These are phyloP conservation scores for Heterocephalus glaber DNA, from an alignment of 2,113 vertebrate genomes.

Conservation along the genomic window DNA sequence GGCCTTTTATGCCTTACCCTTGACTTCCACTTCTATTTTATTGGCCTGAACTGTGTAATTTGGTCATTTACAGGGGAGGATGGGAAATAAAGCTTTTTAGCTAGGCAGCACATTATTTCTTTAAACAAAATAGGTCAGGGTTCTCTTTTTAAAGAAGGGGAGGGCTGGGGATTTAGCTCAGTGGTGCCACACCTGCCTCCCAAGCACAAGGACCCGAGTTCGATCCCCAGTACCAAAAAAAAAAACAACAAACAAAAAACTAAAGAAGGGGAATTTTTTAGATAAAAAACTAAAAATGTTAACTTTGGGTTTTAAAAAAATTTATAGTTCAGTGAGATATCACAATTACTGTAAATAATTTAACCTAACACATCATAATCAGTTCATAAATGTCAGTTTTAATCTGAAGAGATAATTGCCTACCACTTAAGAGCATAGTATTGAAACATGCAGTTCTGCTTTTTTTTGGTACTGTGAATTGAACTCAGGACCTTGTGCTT, in stretches of 20 bases:
- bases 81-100: slow-evolving; percentile 40
- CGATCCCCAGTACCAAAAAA: too few species aligned
- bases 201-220: too few species aligned
- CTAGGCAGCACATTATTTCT: neutral
- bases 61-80: neutral
- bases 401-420: slow-evolving; percentile 8
- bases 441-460: neutral
- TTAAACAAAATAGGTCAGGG: neutral
- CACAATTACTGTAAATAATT: slow-evolving; percentile 42
- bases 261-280: slow-evolving; percentile 21
- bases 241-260: too few species aligned
- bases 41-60: slow-evolving; percentile 26
- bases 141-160: neutral
- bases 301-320: neutral
- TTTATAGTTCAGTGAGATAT: slow-evolving; percentile 45
- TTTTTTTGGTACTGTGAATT: too few species aligned
- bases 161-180: too few species aligned
- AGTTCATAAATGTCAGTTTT: slow-evolving; percentile 56
- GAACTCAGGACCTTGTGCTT: too few species aligned
- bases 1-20: neutral
- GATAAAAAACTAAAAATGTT: slow-evolving; percentile 6
- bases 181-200: too few species aligned
- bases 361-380: neutral
- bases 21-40: neutral
- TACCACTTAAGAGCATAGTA: neutral